These are phyloP conservation scores for Sorex maritimensis DNA, from an alignment of 2,797 vertebrate species.

Conservation along the genomic window DNA sequence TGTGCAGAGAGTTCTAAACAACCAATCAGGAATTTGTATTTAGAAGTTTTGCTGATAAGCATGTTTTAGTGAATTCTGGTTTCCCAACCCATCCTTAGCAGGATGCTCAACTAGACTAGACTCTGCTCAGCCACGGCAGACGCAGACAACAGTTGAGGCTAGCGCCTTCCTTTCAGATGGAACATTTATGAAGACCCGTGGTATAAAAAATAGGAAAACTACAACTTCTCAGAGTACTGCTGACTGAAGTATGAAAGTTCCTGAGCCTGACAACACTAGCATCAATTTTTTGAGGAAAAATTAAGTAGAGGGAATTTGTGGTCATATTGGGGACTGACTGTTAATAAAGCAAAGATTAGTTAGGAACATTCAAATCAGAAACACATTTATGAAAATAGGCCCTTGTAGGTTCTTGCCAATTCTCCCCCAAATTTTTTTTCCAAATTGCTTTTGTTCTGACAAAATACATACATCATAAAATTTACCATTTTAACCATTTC, in stretches of 20 bases:
- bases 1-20: background rate
- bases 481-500: background rate
- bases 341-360: background rate
- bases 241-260: background rate
- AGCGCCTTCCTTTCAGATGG: background rate
- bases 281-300: background rate
- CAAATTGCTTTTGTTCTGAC: background rate
- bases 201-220: background rate
- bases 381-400: background rate
- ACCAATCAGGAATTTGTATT: background rate
- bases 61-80: no score
- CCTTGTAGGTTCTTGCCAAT: background rate
- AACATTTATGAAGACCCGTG: background rate
- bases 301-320: slow-evolving; percentile 46
- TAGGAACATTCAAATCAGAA: background rate
- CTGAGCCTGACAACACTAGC: background rate
- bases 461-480: background rate
- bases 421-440: background rate
- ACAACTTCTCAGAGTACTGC: background rate
- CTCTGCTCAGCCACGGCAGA: accelerated
- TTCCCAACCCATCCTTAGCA: background rate
- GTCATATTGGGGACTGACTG: background rate
- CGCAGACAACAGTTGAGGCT: background rate
- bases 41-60: background rate
- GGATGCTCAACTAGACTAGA: accelerated